Base-by-base conservation (phyloP, 2,888 invertebrate species). In the Synanthedon formicaeformis region DNA sequence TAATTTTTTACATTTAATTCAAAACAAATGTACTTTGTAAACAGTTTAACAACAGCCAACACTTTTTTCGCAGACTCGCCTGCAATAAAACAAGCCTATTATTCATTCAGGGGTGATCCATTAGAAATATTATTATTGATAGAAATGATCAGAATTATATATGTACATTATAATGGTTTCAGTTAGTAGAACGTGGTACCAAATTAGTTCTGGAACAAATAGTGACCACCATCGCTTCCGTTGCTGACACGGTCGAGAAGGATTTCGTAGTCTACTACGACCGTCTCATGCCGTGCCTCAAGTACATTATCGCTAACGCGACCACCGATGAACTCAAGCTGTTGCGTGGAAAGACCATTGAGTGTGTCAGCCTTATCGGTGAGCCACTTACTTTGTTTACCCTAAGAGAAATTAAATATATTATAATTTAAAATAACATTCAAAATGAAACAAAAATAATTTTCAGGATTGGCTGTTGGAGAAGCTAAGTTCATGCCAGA, bases 351-450 rank as follows among this genome's bases (percentile, higher is more conserved):
- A 99, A 99, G 87, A 97, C 99, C 2, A 99, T 99, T 61, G 99
- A 99, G 81, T 99, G 99, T 74, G 97, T 99, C 60, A 98, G 98
- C 73, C 91, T 99, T 55, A 99, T 99, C 75, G 99, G 99, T 65
- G 61, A 82, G 71, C 34, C 8, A 34, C 34, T 34, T 34, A 6
- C 10, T 34, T 1, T 27, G 8, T 8, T 8, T 34, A 1, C 10
- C 34, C 34, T 34, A 10, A 10, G 34, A 34, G 34, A 34, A 34
- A 34, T 10, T 27, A 8, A 27, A 27, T 27, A 27, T 3, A 23
- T 23, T 23, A 23, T 23, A n/a, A n/a, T n/a, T n/a, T n/a, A n/a
- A n/a, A n/a, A 3, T 23, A 23, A 3, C 3, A 16, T 23, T 4
- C 23, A 23, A 5, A 23, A 23, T 23, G 5, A 23, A 8, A 34